Evolutionary conservation across 2,888 invertebrate species (phyloP), one percentile per base, ranked within the genome.

Genomic region (Deladenus siricidicola): DNA sequence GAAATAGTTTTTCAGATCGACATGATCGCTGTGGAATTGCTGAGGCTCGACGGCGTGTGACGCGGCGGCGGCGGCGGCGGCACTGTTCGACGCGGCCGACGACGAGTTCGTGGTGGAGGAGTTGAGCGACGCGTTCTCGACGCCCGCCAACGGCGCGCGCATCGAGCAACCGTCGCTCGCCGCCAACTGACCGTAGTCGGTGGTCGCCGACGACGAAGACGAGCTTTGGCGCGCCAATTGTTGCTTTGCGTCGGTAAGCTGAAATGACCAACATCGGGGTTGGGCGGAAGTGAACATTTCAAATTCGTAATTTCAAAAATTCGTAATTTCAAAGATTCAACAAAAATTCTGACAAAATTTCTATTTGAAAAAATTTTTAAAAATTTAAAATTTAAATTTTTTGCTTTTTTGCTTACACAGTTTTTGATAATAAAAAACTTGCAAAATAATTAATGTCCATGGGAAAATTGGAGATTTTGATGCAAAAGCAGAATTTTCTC

Each of bases 71-170:
- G 28, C 30, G 8, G 34, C 28, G 10, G 50, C 24, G 28, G 29
- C 48, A 28, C 43, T 29, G 28, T 23, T 56, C 30, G 60, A 21
- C 29, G 50, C 23, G 14, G 42, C 24, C n/a, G 61, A 43, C 48
- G 42, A 43, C 23, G 19, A 44, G 43, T 29, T 30, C 14, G 26
- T 50, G 43, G 26, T 52, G 21, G 56, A 19, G 62, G 65, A 50
- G 64, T 63, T 24, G 64, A 68, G 19, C 67, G 72, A n/a, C 62
- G 56, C 57, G 43, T 53, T 57, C n/a, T 55, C 56, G 17, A 21
- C 28, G 21, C 50, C 50, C 19, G 50, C 50, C 24, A 50, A n/a
- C 1, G 50, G 50, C 26, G 50, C 50, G 14, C n/a, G 42, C 14
- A 42, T 42, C 14, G 42, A 14, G 14, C n/a, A n/a, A 42, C 14